Conservation (phyloP, 2,888 invertebrate species). For the Pristionchus entomophagus region DNA sequence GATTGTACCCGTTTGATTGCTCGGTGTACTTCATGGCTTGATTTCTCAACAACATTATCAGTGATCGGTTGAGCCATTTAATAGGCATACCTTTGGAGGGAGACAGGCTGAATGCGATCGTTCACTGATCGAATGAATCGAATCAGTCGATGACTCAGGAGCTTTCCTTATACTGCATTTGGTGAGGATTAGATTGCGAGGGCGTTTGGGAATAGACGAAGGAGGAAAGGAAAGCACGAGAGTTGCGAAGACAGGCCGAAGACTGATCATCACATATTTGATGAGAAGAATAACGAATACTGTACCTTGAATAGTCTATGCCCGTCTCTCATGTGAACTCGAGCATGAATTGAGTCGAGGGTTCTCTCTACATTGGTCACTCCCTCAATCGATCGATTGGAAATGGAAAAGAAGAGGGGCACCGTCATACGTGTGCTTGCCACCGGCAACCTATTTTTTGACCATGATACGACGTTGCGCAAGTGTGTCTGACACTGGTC, state of each 20-base stretch:
- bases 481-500: too few species aligned
- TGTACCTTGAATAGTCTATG: conserved; percentile 41
- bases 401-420: not conserved
- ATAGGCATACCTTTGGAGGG: not conserved
- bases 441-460: too few species aligned
- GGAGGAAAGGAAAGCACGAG: conserved; percentile 34
- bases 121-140: conserved; percentile 3
- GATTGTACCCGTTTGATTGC: conserved; percentile 14
- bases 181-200: conserved; percentile 38
- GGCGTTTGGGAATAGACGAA: not conserved
- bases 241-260: not conserved
- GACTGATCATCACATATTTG: not conserved
- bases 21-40: not conserved
- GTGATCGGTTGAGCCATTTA: not conserved
- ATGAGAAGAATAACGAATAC: not conserved
- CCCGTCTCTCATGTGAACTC: not conserved
- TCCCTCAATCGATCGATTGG: not conserved
- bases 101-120: conserved; percentile 18
- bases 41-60: not conserved
- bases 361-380: not conserved
- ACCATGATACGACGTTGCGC: too few species aligned
- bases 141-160: not conserved
- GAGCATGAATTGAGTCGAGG: conserved; percentile 36
- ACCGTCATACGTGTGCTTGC: too few species aligned
- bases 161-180: not conserved